Conservation (phyloP, 2,888 invertebrate species). For the Eupithecia inturbata region DNA sequence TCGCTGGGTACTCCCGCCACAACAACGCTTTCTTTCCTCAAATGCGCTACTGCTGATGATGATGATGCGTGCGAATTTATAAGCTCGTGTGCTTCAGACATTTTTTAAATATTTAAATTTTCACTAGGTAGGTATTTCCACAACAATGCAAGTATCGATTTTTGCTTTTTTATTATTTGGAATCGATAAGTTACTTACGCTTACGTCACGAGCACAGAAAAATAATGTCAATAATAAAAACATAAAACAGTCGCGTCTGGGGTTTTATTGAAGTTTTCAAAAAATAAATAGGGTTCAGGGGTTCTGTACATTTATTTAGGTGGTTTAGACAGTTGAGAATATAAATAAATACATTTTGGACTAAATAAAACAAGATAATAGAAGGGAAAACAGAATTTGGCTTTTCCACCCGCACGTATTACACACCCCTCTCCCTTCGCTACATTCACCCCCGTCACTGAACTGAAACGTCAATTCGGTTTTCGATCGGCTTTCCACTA, state of each 20-base stretch:
- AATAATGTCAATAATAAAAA: constrained; percentile 44
- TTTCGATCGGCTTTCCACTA: constrained; percentile 68
- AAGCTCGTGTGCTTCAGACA: constrained; percentile 76
- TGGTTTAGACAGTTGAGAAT: constrained; percentile 32
- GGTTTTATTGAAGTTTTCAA: constrained; percentile 32
- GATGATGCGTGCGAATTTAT: constrained; percentile 59
- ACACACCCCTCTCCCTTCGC: constrained; percentile 59
- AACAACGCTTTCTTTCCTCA: constrained; percentile 73
- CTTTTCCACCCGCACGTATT: constrained; percentile 61
- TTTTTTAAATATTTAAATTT: constrained; percentile 45
- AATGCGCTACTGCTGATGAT: constrained; percentile 19
- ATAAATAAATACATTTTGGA: constrained; percentile 52
- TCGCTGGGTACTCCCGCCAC: constrained; percentile 85
- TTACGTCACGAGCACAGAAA: constrained; percentile 42
- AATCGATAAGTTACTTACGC: constrained; percentile 42
- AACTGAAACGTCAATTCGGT: constrained; percentile 76
- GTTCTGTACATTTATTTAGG: constrained; percentile 24
- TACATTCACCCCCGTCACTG: constrained; percentile 66
- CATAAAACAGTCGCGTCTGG: constrained; percentile 38
- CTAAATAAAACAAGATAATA: constrained; percentile 56
- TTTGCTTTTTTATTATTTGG: constrained; percentile 19
- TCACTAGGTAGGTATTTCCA: constrained; percentile 17
- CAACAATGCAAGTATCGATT: constrained; percentile 26
- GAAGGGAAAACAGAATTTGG: constrained; percentile 61
- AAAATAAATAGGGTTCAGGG: constrained; percentile 27